A percentile compares a stretch with the other conserved stretches of the same genome.
Evolutionary conservation across 1,140 invertebrate genomes (phyloP).

Genomic region (Drosophila busckii): DNA sequence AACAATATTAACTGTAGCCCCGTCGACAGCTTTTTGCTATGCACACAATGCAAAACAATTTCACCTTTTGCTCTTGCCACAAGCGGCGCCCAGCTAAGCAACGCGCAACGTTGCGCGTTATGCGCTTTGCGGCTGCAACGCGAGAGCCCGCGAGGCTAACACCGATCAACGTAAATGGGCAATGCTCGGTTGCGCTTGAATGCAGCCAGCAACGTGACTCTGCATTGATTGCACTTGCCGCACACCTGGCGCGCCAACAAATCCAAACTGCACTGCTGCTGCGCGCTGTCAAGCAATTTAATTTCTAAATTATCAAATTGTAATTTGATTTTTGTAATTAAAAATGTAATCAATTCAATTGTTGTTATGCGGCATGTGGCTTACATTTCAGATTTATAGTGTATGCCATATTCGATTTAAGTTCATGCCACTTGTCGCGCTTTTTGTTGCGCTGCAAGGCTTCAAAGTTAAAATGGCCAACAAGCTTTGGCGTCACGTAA

Average conservation of each 20-base stretch:
- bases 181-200: constrained; percentile 13
- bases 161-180: neutral
- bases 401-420: neutral
- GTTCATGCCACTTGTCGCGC: neutral
- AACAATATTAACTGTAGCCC: too few species aligned
- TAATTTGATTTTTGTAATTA: constrained; percentile 5
- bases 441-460: neutral
- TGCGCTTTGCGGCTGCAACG: too few species aligned
- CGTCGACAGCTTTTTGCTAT: too few species aligned
- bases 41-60: too few species aligned
- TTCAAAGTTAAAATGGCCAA: constrained; percentile 17
- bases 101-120: too few species aligned
- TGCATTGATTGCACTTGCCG: constrained; percentile 29
- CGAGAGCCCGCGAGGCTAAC: too few species aligned
- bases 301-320: neutral
- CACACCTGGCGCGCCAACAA: neutral
- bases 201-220: constrained; percentile 35
- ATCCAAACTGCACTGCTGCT: neutral
- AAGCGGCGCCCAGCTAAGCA: too few species aligned
- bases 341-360: neutral
- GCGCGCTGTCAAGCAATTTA: neutral
- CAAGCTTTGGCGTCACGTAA: constrained; percentile 23
- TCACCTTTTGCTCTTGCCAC: too few species aligned
- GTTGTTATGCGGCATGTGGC: too few species aligned
- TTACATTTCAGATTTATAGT: too few species aligned